Conservation (phyloP, 2,113 vertebrate species). For the Nipponia nippon region DNA sequence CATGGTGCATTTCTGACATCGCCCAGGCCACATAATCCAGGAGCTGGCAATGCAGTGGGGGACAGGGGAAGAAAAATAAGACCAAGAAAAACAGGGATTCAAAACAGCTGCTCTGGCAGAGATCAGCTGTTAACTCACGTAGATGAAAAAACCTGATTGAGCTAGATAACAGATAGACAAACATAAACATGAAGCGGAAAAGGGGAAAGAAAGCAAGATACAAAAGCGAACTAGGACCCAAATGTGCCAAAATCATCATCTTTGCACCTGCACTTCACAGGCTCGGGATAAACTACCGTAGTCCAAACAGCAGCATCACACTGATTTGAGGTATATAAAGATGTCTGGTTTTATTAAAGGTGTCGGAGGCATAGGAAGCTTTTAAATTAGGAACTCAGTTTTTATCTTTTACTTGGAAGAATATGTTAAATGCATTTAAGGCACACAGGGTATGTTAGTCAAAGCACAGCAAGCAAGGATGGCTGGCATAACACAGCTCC, state of each 20-base stretch:
- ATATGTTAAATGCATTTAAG: neutral
- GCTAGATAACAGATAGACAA: neutral
- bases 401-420: neutral
- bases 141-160: neutral
- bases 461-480: neutral
- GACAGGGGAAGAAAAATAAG: neutral
- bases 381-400: neutral
- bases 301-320: neutral
- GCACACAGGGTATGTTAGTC: accelerated
- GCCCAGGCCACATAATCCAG: accelerated
- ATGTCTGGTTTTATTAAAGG: neutral
- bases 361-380: neutral
- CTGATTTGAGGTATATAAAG: neutral
- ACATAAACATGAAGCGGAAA: neutral
- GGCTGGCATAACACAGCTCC: neutral
- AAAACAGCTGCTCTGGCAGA: neutral
- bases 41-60: neutral
- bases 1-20: neutral
- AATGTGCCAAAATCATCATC: neutral
- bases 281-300: neutral
- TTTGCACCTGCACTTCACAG: neutral
- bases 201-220: neutral
- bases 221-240: neutral
- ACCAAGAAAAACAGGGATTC: neutral
- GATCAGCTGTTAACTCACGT: neutral